phyloP scores from a whole-genome alignment of 1,140 invertebrate species.

The Hyposmocoma kahamanoa region DNA sequence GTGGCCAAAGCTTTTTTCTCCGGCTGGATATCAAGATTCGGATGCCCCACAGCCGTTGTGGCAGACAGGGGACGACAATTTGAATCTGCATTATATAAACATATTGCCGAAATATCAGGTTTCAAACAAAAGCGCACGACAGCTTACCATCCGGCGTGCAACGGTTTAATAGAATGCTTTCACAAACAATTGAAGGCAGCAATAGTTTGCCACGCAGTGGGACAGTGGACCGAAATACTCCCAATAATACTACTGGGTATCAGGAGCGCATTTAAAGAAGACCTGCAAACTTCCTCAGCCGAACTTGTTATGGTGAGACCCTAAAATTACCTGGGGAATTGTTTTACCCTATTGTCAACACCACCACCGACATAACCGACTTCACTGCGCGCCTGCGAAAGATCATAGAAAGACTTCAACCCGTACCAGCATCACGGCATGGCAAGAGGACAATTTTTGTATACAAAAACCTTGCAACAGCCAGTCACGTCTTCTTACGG shows the following conservation, averaged over 20 bases:
- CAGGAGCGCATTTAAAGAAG: constrained; percentile 26
- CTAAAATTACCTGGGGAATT: constrained; percentile 47
- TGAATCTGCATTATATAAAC: constrained; percentile 1
- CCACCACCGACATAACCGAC: neutral
- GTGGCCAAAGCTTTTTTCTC: neutral
- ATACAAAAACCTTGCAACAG: constrained; percentile 18
- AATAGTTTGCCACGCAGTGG: constrained; percentile 20
- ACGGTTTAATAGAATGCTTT: constrained; percentile 2
- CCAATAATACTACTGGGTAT: constrained; percentile 41
- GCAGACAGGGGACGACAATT: constrained; percentile 7
- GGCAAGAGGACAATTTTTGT: neutral
- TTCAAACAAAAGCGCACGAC: constrained; percentile 1
- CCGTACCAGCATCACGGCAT: neutral
- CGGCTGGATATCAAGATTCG: neutral
- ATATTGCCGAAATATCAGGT: neutral
- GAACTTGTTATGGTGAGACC: constrained; percentile 43
- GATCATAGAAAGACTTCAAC: neutral
- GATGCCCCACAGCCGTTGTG: constrained; percentile 2
- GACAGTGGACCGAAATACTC: constrained; percentile 18
- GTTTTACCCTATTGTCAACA: constrained; percentile 11
- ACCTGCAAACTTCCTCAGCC: constrained; percentile 19
- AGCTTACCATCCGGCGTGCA: constrained; percentile 1
- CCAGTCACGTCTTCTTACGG: constrained; percentile 29
- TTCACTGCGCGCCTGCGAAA: neutral
- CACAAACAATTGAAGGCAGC: constrained; percentile 5